Evolutionary conservation across 2,113 vertebrate species (phyloP), one percentile per base, ranked within the genome.

Genomic region (Mystacornis crossleyi): DNA sequence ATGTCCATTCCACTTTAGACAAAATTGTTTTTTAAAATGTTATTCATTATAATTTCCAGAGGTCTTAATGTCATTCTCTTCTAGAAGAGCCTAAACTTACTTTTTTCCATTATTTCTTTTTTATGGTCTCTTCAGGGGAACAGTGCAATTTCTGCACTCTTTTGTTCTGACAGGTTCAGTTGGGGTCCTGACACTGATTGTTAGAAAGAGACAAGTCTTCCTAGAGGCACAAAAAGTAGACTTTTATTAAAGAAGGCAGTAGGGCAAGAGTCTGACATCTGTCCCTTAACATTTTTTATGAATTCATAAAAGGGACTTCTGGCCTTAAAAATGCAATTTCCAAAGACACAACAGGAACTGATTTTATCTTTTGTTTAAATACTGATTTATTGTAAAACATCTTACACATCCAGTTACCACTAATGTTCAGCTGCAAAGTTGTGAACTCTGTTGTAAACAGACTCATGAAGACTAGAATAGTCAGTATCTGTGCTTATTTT

Each of bases 201-300:
- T 91, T 81, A 86, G 91, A 92, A 92, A 75, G 78, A 92, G 47
- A 94, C 40, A 96, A 50, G 72, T 70, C 84, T 95, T 96, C 77
- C 94, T 57, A 95, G 77, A 64, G 93, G 69, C 73, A 90, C 34
- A 81, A 83, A 93, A 92, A 53, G 24, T 71, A 90, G 55, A 69
- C n/a, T 93, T 96, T 70, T 83, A 77, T 88, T 83, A 53, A 93
- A 89, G 75, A 95, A 93, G 45, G 29, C 19, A 92, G 57, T 42
- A 90, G 67, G 94, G 31, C 47, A 97, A 96, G 84, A 51, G 47
- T 31, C 86, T 75, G 66, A 82, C 34, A 70, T 89, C 55, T 87
- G n/a, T 88, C 61, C 58, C 61, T 81, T 95, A 88, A 80, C 2
- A 40, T 86, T 95, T 96, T 81, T 91, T 23, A 86, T 72, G 4